Base-by-base conservation (phyloP, 2,113 vertebrate genomes). In the Canis aureus region DNA sequence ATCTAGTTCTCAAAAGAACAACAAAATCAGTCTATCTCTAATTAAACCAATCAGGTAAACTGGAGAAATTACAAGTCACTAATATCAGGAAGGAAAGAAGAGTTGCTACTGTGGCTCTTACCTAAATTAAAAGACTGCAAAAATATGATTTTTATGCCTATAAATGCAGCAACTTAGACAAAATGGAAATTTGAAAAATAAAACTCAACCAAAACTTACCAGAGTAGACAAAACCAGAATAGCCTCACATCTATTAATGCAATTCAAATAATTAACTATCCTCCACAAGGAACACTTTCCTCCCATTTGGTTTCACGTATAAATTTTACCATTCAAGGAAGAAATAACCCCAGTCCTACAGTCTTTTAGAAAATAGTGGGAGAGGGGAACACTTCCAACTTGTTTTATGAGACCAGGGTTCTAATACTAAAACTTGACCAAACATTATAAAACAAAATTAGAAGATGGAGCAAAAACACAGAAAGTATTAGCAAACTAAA, bases 401-500 rank as follows among this genome's bases (percentile, higher is more conserved):
- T 67, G 3, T 64, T 76, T 83, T 71, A 53, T 49, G 12, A 51
- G 13, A 2, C 32, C 73, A 73, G 3, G 89, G 23, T 43, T 92
- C 78, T 64, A 27, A 60, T 69, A 62, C 29, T 76, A 90, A 71
- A 73, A 80, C 64, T 57, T 59, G 17, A 79, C 55, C 64, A 79
- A 89, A 91, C 38, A 16, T 74, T 51, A 59, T 15, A 43, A 81
- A 86, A 74, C 16, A n/a, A 83, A 55, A 35, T 66, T 64, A 89
- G 1, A 91, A 57, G 15, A 59, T 38, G 59, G 8, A 78, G 91
- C 74, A 81, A 73, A 78, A 95, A 43, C 27, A 32, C 53, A 92
- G 71, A 71, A 92, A 86, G 43, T 90, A 71, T 49, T 73, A 91
- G 35, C 49, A 94, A 80, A 82, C 67, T 53, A 32, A 84, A 20